A percentile compares a stretch with the other conserved stretches of the same genome.
Evolutionary conservation across 1,140 invertebrate genomes (phyloP).

Genomic region (Lucilia cuprina): DNA sequence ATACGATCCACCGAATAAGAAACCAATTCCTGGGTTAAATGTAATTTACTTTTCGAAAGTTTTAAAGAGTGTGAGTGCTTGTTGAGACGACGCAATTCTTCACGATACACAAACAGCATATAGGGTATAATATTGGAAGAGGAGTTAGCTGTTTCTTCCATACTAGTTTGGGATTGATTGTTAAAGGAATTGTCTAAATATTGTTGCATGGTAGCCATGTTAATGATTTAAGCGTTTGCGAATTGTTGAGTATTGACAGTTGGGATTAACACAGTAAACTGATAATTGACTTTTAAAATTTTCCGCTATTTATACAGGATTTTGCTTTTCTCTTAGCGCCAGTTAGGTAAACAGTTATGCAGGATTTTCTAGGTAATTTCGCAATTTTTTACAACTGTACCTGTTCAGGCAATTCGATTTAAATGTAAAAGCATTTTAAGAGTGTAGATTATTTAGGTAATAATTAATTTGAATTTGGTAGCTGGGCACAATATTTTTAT

Average conservation of each 20-base stretch:
- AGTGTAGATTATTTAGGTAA: too few relatives aligned
- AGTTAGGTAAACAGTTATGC: neutral
- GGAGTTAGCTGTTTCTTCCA: too few relatives aligned
- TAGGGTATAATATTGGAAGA: neutral
- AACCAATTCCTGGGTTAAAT: constrained; percentile 3
- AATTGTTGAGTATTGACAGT: neutral
- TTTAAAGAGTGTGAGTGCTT: too few relatives aligned
- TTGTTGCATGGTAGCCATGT: neutral
- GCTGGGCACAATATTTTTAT: too few relatives aligned
- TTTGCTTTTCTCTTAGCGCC: too few relatives aligned
- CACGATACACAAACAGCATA: constrained; percentile 7
- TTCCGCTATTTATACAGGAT: neutral
- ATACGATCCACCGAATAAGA: constrained; percentile 5
- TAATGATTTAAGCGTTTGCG: neutral
- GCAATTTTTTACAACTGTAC: too few relatives aligned
- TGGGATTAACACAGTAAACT: neutral
- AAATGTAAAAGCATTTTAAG: too few relatives aligned
- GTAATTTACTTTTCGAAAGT: neutral
- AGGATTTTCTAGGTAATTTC: too few relatives aligned
- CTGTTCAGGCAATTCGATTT: too few relatives aligned
- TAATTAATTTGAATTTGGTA: too few relatives aligned
- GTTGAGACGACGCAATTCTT: neutral
- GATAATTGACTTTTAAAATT: neutral
- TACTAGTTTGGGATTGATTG: neutral
- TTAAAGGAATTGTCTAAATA: neutral